Percentiles rank a stretch among this genome's conserved stretches.
These are phyloP conservation scores for Poecilus cupreus DNA, from an alignment of 2,888 invertebrate genomes.

Conservation along the genomic window DNA sequence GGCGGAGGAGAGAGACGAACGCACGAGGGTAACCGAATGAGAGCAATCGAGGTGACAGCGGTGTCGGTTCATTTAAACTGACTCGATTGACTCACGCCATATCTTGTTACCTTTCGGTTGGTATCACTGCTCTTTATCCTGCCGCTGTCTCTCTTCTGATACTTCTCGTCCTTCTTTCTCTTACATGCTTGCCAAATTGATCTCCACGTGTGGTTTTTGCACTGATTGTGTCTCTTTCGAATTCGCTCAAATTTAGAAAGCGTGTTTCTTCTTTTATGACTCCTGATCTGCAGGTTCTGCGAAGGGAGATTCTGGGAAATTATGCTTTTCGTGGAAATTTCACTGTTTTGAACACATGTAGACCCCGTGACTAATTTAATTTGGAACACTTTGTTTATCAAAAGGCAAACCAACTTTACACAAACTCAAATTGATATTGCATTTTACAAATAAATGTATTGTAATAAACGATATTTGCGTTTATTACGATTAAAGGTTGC, in stretches of 20 bases:
- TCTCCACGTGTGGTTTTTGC: conserved; percentile 51
- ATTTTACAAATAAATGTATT: too few species aligned
- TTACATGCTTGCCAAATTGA: conserved; percentile 47
- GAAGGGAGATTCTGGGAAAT: too few species aligned
- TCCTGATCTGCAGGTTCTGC: too few species aligned
- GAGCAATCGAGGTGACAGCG: conserved; percentile 68
- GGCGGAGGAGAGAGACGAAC: conserved; percentile 4
- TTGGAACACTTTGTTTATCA: too few species aligned
- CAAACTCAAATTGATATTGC: too few species aligned
- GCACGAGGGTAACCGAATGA: conserved; percentile 63
- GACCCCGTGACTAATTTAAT: too few species aligned
- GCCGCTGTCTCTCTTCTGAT: conserved; percentile 26
- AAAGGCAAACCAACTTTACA: too few species aligned
- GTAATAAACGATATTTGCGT: too few species aligned
- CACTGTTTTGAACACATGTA: too few species aligned
- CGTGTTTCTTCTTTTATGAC: too few species aligned
- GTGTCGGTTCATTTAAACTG: conserved; percentile 70
- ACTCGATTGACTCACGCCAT: conserved; percentile 70
- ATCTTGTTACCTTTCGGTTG: conserved; percentile 68
- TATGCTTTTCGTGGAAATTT: too few species aligned
- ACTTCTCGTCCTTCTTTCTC: not conserved
- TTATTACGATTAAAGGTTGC: too few species aligned
- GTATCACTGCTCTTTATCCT: conserved; percentile 56
- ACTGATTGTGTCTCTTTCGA: conserved; percentile 43
- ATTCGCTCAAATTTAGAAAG: conserved; percentile 40